Evolutionary conservation across 2,888 invertebrate species (phyloP), one percentile per base, ranked within the genome.

Genomic region (Schrankia costaestrigalis): DNA sequence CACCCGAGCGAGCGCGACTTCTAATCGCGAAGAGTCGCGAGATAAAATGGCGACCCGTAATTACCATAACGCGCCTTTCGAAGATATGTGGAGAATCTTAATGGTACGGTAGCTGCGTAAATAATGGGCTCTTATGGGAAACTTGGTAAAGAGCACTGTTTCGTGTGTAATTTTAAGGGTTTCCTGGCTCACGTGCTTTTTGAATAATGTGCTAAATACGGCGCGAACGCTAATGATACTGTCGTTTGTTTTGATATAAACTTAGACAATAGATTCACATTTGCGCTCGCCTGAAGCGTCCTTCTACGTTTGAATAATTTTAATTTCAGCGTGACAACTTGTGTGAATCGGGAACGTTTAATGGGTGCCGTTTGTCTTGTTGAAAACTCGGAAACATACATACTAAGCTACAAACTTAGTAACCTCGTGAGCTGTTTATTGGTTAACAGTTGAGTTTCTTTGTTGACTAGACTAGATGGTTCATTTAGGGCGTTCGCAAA

Each of bases 71-170:
- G 75, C 80, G 84, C 76, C 80, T 84, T 83, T 75, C 83, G 84
- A 84, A 86, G 84, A 87, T 86, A 86, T 84, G 86, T 85, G 79
- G 83, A 81, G 83, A 83, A 84, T 87, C 83, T 85, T 86, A 86
- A 87, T 85, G 86, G 85, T 85, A 82, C 85, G 79, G 79, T 86
- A 79, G 78, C 79, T 85, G 61, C 78, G 84, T 85, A 85, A 87
- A 87, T 87, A 86, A 87, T 87, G 84, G 86, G 78, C 85, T 86
- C 85, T 85, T 87, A 84, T 85, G 84, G 83, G 84, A 85, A 87
- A 87, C 78, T 87, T 87, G 78, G 78, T 78, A 78, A 78, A 81
- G 82, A 82, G 83, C 84, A 83, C 76, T 85, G 86, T 85, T 84
- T 86, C 84, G 83, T 81, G 78, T 81, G 82, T 86, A 85, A 85